Conservation (phyloP, 2,888 invertebrate genomes). For the Argynnis bischoffii region DNA sequence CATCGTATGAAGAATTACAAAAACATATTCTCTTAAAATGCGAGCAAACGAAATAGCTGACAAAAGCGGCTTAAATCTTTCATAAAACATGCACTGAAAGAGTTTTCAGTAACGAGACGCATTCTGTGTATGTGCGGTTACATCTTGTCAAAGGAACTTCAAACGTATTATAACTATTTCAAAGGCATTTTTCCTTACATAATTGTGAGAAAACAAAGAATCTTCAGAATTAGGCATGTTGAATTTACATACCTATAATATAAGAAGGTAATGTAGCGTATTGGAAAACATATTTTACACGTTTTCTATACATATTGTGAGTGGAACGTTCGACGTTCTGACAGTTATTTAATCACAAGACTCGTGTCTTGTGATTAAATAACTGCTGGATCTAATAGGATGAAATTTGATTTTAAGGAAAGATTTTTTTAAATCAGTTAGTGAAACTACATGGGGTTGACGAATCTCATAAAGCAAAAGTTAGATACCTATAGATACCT, state of each 20-base stretch:
- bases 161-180: background rate
- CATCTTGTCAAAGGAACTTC: slow-evolving; percentile 11
- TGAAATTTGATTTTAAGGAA: no score
- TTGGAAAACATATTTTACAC: no score
- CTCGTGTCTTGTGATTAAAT: no score
- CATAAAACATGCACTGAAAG: slow-evolving; percentile 21
- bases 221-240: slow-evolving; percentile 16
- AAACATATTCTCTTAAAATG: slow-evolving; percentile 13
- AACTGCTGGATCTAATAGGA: no score
- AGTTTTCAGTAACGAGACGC: slow-evolving; percentile 21
- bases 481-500: no score
- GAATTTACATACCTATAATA: background rate
- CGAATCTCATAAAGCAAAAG: no score
- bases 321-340: background rate
- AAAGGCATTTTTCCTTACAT: slow-evolving; percentile 15
- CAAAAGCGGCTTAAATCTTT: slow-evolving; percentile 24
- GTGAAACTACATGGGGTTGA: no score
- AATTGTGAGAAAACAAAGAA: slow-evolving; percentile 10
- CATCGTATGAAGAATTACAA: slow-evolving; percentile 1
- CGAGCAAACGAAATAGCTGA: slow-evolving; percentile 15
- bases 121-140: slow-evolving; percentile 20
- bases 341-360: no score
- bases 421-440: no score
- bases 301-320: background rate
- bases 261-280: background rate